These are phyloP conservation scores for Pandemis heparana DNA, from an alignment of 2,888 invertebrate genomes.

Conservation along the genomic window DNA sequence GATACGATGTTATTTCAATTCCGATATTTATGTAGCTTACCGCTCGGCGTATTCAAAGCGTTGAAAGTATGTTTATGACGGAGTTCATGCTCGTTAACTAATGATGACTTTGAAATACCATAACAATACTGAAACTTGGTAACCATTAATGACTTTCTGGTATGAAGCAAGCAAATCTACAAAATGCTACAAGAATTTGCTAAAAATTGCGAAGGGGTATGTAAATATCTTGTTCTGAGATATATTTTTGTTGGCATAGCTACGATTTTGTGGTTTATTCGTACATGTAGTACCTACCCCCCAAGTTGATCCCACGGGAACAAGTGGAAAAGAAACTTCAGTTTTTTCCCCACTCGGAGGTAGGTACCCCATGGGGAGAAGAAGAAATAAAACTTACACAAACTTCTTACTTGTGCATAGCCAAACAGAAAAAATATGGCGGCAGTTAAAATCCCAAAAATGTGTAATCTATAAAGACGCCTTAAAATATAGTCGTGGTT, in stretches of 20 bases:
- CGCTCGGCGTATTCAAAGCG: slow-evolving; percentile 43
- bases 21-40: slow-evolving; percentile 46
- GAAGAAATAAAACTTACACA: neutral
- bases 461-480: neutral
- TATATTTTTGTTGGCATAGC: neutral
- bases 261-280: neutral
- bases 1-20: slow-evolving; percentile 55
- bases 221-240: neutral
- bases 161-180: neutral
- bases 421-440: neutral
- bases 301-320: neutral
- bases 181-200: neutral
- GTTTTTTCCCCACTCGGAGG: neutral
- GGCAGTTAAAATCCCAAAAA: neutral
- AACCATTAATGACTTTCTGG: neutral
- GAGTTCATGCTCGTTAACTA: slow-evolving; percentile 49
- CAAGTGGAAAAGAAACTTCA: slow-evolving; percentile 1
- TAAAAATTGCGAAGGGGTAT: no score
- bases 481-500: neutral
- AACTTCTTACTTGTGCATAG: neutral
- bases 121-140: slow-evolving; percentile 2
- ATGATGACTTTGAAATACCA: slow-evolving; percentile 40
- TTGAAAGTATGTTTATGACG: slow-evolving; percentile 53
- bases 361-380: neutral
- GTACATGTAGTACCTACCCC: neutral